Base-by-base conservation (phyloP, 2,113 vertebrate genomes). In the Xyliphius kryptos region DNA sequence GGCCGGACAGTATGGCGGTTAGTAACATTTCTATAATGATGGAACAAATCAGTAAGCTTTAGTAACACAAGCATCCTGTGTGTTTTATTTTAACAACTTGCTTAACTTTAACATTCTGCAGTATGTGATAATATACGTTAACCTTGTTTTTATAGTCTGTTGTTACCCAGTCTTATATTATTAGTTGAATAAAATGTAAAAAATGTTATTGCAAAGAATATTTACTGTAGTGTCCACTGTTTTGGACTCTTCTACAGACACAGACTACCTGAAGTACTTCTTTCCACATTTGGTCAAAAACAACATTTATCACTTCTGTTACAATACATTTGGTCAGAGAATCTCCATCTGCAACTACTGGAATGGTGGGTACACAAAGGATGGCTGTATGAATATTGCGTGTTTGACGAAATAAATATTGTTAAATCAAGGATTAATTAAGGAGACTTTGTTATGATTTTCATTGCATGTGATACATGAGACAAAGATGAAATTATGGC, bases 271-370 rank as follows among this genome's bases (percentile, higher is more conserved):
- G 76, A 91, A 82, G 64, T 94, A 89, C 82, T 76, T 94, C 2
- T 95, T 95, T 63, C 92, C 92, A 3, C 73, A 85, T 19, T 90
- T 91, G 60, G 81, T 94, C 64, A 88, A 91, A 48, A 84, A 88
- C 19, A 91, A 94, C 66, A 75, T 95, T 4, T 95, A 81, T 64
- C 86, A 87, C 62, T 22, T 94, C 32, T 95, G 92, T 74, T 95
- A 94, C 58, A 92, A 88, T 0, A 71, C 48, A 1, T 5, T 85
- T 2, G 87, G 87, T 1, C 87, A 89, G 70, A 76, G 68, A 57
- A 81, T 93, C 56, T 94, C 92, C 61, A 92, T 94, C 82, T 94
- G 92, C 75, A 95, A 95, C 80, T 95, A 92, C 76, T 95, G 92
- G 92, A 94, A 95, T 0, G 92, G 92, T 94, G 75, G 87, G 89